Percentiles rank a stretch among this genome's conserved stretches.
Conservation (phyloP, 1,140 invertebrate species). For the Pseudomyrmex cubaensis region DNA sequence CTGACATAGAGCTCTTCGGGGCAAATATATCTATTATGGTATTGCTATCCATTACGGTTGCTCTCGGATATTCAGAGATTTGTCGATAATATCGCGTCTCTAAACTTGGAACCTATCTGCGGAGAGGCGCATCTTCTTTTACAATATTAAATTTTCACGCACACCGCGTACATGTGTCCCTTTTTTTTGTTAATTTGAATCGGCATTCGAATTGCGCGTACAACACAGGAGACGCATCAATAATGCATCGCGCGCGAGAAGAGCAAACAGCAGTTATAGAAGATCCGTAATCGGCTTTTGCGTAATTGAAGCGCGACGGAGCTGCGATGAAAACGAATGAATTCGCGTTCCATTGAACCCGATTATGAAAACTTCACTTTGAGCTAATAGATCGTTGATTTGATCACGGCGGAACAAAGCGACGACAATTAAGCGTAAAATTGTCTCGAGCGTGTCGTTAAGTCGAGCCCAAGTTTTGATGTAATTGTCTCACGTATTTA, state of each 20-base stretch:
- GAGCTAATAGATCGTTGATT: neutral
- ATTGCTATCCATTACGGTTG: constrained; percentile 10
- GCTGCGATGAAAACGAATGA: constrained; percentile 12
- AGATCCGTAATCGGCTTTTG: constrained; percentile 11
- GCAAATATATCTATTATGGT: constrained; percentile 53
- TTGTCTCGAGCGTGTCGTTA: neutral
- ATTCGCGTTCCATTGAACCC: constrained; percentile 1
- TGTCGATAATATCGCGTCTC: constrained; percentile 58
- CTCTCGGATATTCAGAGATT: constrained; percentile 27
- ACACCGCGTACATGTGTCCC: neutral
- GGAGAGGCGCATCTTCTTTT: constrained; percentile 4
- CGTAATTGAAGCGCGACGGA: neutral
- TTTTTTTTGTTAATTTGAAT: constrained; percentile 36
- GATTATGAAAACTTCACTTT: neutral
- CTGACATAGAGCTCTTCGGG: constrained; percentile 32
- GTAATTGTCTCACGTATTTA: neutral
- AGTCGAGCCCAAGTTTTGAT: neutral
- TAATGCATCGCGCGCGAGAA: constrained; percentile 5
- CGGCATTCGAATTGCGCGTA: constrained; percentile 30
- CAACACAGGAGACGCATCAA: neutral
- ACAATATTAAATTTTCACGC: constrained; percentile 41
- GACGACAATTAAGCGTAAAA: neutral
- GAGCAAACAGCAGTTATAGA: neutral
- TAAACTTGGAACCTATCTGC: constrained; percentile 36
- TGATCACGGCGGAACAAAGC: neutral